Evolutionary conservation across 2,113 vertebrate species (phyloP), one percentile per base, ranked within the genome.

Genomic region (Origma solitaria): DNA sequence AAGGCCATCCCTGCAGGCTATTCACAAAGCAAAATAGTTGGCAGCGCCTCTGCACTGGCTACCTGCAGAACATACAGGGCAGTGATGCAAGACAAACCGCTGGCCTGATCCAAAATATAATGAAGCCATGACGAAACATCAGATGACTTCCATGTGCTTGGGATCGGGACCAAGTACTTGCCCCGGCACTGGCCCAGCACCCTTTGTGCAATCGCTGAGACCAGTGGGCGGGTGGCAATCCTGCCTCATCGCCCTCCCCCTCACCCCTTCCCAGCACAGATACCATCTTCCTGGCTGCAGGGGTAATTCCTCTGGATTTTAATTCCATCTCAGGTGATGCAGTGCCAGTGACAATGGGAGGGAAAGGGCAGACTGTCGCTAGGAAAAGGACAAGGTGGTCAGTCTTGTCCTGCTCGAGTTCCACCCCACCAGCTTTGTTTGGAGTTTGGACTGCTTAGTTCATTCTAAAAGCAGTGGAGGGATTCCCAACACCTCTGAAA

Each of bases 101-200:
- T 57, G 83, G n/a, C 77, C 66, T 20, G 73, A 58, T 90, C 94
- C 83, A 72, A 91, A 94, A 75, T 60, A 27, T 40, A 82, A 93
- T 60, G 91, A 81, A 93, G 76, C 71, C 75, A 2, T 96, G 94
- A 93, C 1, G 49, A 96, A 95, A 94, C 3, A 15, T 96, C 95
- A 93, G 91, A 73, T 97, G 96, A 96, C 79, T 93, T 90, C 94
- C 94, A 86, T 49, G 94, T 80, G 85, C 82, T 66, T 51, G 90
- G 91, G 75, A 94, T 40, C 6, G 3, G 75, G 82, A 92, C 45
- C 66, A 57, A 94, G 60, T 11, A 4, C 90, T 93, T 90, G 88
- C 90, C 92, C 88, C 76, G 38, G 82, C 91, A 31, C 83, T 21
- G 75, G 50, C 88, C 82, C 54, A 2, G 20, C 1, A 0, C 87